Base-by-base conservation (phyloP, 2,888 invertebrate genomes). In the Furcula furcula region DNA sequence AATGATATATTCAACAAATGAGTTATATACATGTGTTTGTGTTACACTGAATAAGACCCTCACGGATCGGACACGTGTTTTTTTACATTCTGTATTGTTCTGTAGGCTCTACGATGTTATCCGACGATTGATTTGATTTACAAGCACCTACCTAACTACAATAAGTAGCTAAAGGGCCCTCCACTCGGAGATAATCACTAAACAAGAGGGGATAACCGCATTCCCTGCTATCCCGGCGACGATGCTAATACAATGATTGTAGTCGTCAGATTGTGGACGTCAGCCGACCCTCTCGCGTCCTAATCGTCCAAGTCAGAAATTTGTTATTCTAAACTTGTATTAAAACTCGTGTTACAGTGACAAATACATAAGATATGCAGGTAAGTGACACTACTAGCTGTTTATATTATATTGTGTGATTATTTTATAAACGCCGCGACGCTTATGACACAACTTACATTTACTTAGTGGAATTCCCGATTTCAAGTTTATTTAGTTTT, bases 161-260 rank as follows among this genome's bases (percentile, higher is more conserved):
- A n/a, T n/a, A n/a, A n/a, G n/a, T n/a, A n/a, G 56, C 64, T 61
- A 57, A 54, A 47, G 63, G 73, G 50, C 46, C 50, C 68, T 67
- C 70, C 73, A 74, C 71, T 75, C 61, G 66, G 57, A 66, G 60
- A 59, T 82, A 84, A 83, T 83, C 67, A 71, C 59, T 49, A 53
- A 55, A 72, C 73, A 72, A 68, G 75, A 68, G 77, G 76, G 77
- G 76, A 72, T 70, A 72, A 73, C 71, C 67, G 59, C 67, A 65
- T 74, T 76, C 73, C 78, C 73, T 64, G 65, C 61, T 59, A 43
- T 76, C 73, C 78, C 73, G 65, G 65, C 61, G 60, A 43, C 59
- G 66, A 37, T 50, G 46, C 65, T 79, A 81, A 79, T 70, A 65
- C 62, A 65, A 76, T 76, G 71, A 79, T 83, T 76, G 74, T 64